These are phyloP conservation scores for Torymus texanus DNA, from an alignment of 2,888 invertebrate species.

Conservation along the genomic window DNA sequence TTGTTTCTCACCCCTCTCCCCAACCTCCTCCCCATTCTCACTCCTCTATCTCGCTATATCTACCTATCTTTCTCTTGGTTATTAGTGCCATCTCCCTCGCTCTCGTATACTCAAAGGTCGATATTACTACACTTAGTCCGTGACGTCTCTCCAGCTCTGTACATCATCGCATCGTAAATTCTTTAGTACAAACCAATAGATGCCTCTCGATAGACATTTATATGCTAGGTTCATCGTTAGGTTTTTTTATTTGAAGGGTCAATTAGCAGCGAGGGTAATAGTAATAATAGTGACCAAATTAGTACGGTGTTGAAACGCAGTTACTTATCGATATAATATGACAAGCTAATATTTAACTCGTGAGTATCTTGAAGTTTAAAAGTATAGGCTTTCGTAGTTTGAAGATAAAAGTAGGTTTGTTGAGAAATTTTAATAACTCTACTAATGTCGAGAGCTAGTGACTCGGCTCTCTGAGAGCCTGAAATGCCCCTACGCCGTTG, in stretches of 20 bases:
- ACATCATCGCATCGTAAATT: conserved; percentile 31
- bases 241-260: not conserved
- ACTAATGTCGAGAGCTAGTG: not conserved
- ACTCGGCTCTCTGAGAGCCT: not conserved
- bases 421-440: too few species aligned
- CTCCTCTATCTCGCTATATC: too few species aligned
- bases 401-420: too few species aligned
- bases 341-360: too few species aligned
- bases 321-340: too few species aligned
- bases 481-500: not conserved
- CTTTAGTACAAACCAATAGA: conserved; percentile 31
- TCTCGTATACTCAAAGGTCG: not conserved
- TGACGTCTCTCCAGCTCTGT: not conserved
- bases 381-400: too few species aligned
- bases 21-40: not conserved
- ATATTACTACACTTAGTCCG: conserved; percentile 27
- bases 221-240: conserved; percentile 11
- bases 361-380: too few species aligned
- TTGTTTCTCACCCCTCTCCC: not conserved
- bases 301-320: too few species aligned
- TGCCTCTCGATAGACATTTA: not conserved
- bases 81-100: not conserved
- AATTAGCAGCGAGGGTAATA: not conserved
- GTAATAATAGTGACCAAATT: too few species aligned
- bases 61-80: not conserved